Evolutionary conservation across 2,113 vertebrate genomes (phyloP).

Genomic region (Odontophorus gujanensis): DNA sequence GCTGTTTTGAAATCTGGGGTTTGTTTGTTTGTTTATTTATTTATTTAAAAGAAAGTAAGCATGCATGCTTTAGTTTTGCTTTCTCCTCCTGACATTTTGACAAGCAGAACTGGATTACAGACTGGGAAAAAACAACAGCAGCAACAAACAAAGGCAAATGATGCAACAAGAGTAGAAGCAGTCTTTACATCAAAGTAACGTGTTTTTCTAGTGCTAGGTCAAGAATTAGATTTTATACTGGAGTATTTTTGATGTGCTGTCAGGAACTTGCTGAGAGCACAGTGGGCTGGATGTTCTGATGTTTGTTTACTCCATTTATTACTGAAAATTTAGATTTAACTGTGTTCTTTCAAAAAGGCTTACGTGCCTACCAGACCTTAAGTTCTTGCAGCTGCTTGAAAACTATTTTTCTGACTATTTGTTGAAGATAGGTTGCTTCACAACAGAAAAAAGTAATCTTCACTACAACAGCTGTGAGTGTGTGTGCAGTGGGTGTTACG

Average conservation of each 20-base stretch:
- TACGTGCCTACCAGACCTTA: not conserved
- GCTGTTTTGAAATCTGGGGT: slow-evolving; percentile 5
- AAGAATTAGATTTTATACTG: not conserved
- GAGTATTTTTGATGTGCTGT: not conserved
- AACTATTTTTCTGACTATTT: not conserved
- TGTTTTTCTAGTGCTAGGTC: not conserved
- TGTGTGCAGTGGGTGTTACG: not conserved
- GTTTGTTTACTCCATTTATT: slow-evolving; percentile 30
- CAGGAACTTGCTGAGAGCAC: slow-evolving; percentile 5
- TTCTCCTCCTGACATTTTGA: not conserved
- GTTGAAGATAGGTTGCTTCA: not conserved
- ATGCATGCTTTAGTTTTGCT: not conserved
- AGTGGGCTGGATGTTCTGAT: not conserved
- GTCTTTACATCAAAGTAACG: not conserved
- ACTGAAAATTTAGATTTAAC: not conserved
- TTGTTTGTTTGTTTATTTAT: not conserved
- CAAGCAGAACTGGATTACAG: not conserved
- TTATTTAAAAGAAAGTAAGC: not conserved
- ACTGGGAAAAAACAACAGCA: not conserved
- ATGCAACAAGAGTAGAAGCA: not conserved
- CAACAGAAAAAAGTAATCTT: not conserved
- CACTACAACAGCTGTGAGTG: not conserved
- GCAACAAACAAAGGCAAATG: not conserved
- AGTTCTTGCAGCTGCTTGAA: not conserved
- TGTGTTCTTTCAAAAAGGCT: not conserved